Conservation (phyloP, 2,888 invertebrate species). For the Geotrupes spiniger region DNA sequence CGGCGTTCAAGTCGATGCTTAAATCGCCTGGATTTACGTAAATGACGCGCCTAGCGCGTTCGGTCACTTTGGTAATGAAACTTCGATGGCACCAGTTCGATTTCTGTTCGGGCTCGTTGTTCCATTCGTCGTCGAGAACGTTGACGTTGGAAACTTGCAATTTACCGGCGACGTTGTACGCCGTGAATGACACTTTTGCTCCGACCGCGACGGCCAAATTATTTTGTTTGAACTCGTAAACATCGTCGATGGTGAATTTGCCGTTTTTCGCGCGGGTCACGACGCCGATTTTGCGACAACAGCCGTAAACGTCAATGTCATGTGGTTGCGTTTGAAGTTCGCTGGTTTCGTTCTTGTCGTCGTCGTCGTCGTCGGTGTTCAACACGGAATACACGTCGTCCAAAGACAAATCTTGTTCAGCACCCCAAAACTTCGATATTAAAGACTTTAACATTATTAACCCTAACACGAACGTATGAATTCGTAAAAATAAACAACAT, state of each 20-base stretch:
- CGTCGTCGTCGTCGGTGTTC: slow-evolving; percentile 19
- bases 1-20: slow-evolving; percentile 60
- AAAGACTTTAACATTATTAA: slow-evolving; percentile 30
- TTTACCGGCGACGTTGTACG: slow-evolving; percentile 30
- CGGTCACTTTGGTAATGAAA: slow-evolving; percentile 49
- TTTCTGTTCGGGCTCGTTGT: slow-evolving; percentile 47
- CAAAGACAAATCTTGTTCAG: slow-evolving; percentile 31
- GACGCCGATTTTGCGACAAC: slow-evolving; percentile 51
- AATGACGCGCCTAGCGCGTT: slow-evolving; percentile 45
- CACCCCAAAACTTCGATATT: slow-evolving; percentile 28
- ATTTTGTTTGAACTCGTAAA: slow-evolving; percentile 54
- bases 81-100: slow-evolving; percentile 37
- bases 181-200: slow-evolving; percentile 54
- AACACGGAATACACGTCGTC: slow-evolving; percentile 35
- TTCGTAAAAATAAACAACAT: slow-evolving; percentile 1
- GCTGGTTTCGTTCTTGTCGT: slow-evolving; percentile 14
- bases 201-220: slow-evolving; percentile 46
- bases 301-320: slow-evolving; percentile 27
- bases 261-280: slow-evolving; percentile 57
- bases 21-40: slow-evolving; percentile 56
- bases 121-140: slow-evolving; percentile 38
- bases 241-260: slow-evolving; percentile 60
- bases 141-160: slow-evolving; percentile 51
- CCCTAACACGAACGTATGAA: background rate
- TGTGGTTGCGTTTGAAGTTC: slow-evolving; percentile 10